Evolutionary conservation across 2,797 vertebrate genomes (phyloP).

Genomic region (Enteromius thamalakanensis): DNA sequence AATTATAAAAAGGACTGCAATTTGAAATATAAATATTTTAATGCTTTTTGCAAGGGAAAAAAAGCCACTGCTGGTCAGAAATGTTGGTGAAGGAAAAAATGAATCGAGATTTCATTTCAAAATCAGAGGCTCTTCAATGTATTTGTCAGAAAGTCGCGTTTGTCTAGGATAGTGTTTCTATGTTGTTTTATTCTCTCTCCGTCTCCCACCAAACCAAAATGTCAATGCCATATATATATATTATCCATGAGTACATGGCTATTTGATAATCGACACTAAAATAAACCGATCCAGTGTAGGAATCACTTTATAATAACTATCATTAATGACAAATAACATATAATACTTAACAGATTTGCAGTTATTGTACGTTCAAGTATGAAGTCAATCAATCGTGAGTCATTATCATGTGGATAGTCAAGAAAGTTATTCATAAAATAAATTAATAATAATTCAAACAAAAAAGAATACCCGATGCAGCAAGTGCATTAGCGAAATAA

Average conservation of each 20-base stretch:
- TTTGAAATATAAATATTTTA: slow-evolving; percentile 39
- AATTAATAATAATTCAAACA: neutral
- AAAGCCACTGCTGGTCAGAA: slow-evolving; percentile 50
- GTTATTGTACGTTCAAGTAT: neutral
- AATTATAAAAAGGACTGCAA: slow-evolving; percentile 27
- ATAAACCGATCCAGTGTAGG: neutral
- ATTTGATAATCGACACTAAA: neutral
- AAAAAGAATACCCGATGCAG: neutral
- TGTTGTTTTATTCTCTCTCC: neutral
- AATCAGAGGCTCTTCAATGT: neutral
- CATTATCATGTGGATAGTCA: neutral
- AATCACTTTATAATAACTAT: slow-evolving; percentile 2
- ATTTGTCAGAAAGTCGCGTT: too few relatives aligned
- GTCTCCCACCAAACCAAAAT: neutral
- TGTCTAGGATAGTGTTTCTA: slow-evolving; percentile 1
- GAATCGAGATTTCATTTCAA: neutral
- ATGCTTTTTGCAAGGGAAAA: neutral
- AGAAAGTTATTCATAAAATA: neutral
- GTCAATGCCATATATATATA: slow-evolving; percentile 1
- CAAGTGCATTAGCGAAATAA: neutral
- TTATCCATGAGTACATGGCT: neutral
- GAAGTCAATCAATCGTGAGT: neutral
- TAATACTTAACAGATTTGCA: neutral
- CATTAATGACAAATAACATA: neutral
- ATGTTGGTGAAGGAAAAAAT: slow-evolving; percentile 1